phyloP scores from a whole-genome alignment of 2,888 invertebrate genomes.

The Aphelenchoides bicaudatus region DNA sequence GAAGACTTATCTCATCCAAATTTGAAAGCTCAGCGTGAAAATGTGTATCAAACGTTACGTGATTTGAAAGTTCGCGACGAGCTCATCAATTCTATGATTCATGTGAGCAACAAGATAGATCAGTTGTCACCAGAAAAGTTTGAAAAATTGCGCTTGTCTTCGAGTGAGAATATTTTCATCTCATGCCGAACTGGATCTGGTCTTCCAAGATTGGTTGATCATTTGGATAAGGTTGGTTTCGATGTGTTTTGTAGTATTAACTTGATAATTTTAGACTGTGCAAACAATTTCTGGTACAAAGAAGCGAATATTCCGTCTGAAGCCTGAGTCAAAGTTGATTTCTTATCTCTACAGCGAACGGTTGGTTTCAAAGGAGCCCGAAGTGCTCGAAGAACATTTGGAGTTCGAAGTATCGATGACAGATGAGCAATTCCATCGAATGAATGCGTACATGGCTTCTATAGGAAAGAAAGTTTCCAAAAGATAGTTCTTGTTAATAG shows the following conservation, averaged over 20 bases:
- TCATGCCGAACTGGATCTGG: slow-evolving; percentile 54
- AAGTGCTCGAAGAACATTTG: slow-evolving; percentile 31
- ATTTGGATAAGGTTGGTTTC: slow-evolving; percentile 30
- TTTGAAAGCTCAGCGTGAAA: slow-evolving; percentile 69
- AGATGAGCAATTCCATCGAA: slow-evolving; percentile 43
- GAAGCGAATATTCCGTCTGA: slow-evolving; percentile 34
- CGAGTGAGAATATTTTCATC: too few relatives aligned
- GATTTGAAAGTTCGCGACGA: slow-evolving; percentile 42
- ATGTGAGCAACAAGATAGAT: slow-evolving; percentile 45
- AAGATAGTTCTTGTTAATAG: neutral
- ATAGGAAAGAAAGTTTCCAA: neutral
- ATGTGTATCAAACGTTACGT: slow-evolving; percentile 70
- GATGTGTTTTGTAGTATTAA: neutral
- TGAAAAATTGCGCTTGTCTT: slow-evolving; percentile 19
- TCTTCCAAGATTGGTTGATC: slow-evolving; percentile 36
- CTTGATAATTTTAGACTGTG: slow-evolving; percentile 34
- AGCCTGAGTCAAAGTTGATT: slow-evolving; percentile 41
- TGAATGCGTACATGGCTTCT: slow-evolving; percentile 26
- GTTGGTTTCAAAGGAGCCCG: slow-evolving; percentile 42
- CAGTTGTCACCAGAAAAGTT: slow-evolving; percentile 13
- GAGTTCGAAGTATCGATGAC: slow-evolving; percentile 53
- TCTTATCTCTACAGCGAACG: slow-evolving; percentile 51
- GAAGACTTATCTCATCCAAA: slow-evolving; percentile 76
- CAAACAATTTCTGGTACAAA: slow-evolving; percentile 29
- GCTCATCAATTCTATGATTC: slow-evolving; percentile 38